Conservation (phyloP, 2,797 vertebrate genomes). For the Allobates femoralis region DNA sequence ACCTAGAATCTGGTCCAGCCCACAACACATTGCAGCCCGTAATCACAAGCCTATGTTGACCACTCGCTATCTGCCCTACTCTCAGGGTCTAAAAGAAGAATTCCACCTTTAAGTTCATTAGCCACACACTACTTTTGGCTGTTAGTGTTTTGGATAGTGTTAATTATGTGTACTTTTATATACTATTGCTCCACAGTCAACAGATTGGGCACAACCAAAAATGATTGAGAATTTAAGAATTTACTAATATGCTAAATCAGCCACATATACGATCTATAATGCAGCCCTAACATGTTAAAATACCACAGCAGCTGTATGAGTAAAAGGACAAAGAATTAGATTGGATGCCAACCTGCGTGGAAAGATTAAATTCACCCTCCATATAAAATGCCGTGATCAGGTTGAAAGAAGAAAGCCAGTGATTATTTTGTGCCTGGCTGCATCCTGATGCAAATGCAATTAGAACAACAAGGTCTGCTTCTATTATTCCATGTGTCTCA, state of each 20-base stretch:
- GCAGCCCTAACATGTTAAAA: not conserved
- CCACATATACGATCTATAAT: not conserved
- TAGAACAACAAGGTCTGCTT: conserved; percentile 51
- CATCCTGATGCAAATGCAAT: conserved; percentile 58
- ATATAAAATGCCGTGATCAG: conserved; percentile 36
- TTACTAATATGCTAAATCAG: not conserved
- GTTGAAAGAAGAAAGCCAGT: conserved; percentile 46
- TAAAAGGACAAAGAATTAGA: conserved; percentile 17
- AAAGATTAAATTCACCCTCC: conserved; percentile 31
- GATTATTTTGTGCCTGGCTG: conserved; percentile 52
- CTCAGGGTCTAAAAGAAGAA: too few species aligned
- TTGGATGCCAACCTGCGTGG: conserved; percentile 19
- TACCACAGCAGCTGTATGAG: not conserved
- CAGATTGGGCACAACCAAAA: not conserved
- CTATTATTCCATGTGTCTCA: conserved; percentile 49
- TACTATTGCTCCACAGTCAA: not conserved
- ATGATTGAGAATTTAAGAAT: not conserved
- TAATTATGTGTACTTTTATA: too few species aligned
- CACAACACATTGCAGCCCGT: too few species aligned
- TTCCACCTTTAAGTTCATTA: too few species aligned
- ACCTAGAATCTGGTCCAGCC: too few species aligned
- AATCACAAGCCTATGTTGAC: too few species aligned
- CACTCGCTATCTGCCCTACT: too few species aligned
- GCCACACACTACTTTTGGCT: too few species aligned
- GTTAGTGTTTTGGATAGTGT: too few species aligned